Evolutionary conservation across 2,888 invertebrate species (phyloP).

Genomic region (Malthinus flaveolus): DNA sequence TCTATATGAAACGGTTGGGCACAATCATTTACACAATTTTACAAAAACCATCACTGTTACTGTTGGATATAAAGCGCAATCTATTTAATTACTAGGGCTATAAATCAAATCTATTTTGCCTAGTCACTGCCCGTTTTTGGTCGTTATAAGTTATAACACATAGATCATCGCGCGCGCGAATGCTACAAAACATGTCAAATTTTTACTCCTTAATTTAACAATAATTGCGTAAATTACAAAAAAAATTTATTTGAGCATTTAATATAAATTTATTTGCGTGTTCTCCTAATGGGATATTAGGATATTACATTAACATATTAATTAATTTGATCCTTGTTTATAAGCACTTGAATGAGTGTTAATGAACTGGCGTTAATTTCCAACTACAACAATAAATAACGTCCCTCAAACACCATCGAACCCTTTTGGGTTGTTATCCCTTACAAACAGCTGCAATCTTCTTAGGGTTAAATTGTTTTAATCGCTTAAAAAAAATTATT

Average conservation of each 20-base stretch:
- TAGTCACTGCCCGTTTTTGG: slow-evolving; percentile 21
- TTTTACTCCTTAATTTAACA: not conserved
- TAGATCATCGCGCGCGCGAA: slow-evolving; percentile 16
- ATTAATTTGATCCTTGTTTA: slow-evolving; percentile 4
- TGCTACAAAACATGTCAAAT: slow-evolving; percentile 12
- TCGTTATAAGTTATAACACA: slow-evolving; percentile 17
- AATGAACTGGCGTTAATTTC: not conserved
- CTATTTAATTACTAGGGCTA: slow-evolving; percentile 20
- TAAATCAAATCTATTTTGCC: slow-evolving; percentile 21
- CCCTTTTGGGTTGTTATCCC: too few species aligned
- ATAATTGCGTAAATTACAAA: not conserved
- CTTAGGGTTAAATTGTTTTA: too few species aligned
- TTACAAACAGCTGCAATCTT: too few species aligned
- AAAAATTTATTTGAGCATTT: not conserved
- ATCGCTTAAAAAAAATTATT: too few species aligned
- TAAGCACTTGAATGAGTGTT: not conserved
- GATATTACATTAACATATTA: slow-evolving; percentile 4
- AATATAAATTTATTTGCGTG: not conserved
- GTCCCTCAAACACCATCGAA: too few species aligned
- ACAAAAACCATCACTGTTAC: slow-evolving; percentile 13
- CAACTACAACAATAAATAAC: too few species aligned
- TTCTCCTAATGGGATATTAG: not conserved
- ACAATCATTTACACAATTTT: slow-evolving; percentile 16
- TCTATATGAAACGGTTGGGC: slow-evolving; percentile 16
- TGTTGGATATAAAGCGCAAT: slow-evolving; percentile 17